These are phyloP conservation scores for Cynoglossus semilaevis DNA, from an alignment of 2,113 vertebrate species.

Conservation along the genomic window DNA sequence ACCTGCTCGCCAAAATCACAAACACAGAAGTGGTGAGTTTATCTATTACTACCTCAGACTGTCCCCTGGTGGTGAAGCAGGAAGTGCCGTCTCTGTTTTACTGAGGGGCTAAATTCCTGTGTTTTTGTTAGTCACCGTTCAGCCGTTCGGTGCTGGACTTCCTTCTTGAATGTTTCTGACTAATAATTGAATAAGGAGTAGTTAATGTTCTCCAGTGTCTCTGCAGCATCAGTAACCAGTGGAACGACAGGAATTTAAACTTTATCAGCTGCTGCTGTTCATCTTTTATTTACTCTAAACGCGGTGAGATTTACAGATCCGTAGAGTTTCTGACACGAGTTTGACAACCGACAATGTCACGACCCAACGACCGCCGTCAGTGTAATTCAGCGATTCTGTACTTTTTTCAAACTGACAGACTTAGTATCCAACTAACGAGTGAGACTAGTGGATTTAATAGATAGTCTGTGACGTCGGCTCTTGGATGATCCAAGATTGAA, in stretches of 20 bases:
- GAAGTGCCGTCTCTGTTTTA: background rate
- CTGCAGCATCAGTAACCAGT: background rate
- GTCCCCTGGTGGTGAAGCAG: background rate
- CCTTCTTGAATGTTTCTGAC: slow-evolving; percentile 13
- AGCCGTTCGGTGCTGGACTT: background rate
- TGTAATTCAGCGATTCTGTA: too few species aligned
- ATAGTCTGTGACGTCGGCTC: too few species aligned
- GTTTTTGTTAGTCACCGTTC: background rate
- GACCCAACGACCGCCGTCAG: too few species aligned
- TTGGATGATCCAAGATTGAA: too few species aligned
- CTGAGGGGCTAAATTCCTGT: background rate
- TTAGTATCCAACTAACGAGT: too few species aligned
- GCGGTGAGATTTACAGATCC: too few species aligned
- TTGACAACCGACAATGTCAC: too few species aligned
- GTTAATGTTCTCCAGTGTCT: slow-evolving; percentile 1
- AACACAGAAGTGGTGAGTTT: slow-evolving; percentile 95
- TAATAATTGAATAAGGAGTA: slow-evolving; percentile 21
- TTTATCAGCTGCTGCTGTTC: slow-evolving; percentile 14
- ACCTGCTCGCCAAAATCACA: slow-evolving; percentile 94
- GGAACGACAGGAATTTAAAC: slow-evolving; percentile 19
- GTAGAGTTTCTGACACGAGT: too few species aligned
- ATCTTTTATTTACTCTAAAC: too few species aligned
- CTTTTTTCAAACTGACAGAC: too few species aligned
- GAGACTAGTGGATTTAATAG: too few species aligned
- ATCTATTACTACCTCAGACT: background rate